A percentile compares a stretch with the other conserved stretches of the same genome.
These are phyloP conservation scores for Tetragnatha montana DNA, from an alignment of 2,888 invertebrate genomes.

Conservation along the genomic window DNA sequence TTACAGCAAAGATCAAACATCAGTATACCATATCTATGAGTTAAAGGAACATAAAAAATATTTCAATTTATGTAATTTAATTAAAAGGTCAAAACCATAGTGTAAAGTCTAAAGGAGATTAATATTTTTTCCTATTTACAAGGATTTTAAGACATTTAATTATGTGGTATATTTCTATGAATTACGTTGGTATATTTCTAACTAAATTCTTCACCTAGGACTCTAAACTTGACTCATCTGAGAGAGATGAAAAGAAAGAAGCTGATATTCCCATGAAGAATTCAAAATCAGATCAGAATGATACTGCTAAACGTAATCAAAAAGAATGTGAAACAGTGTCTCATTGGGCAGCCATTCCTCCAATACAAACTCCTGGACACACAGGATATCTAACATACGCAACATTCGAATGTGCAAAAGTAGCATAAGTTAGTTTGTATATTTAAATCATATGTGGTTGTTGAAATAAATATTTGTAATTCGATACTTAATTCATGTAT, in stretches of 20 bases:
- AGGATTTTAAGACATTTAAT: no score
- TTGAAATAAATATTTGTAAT: not conserved
- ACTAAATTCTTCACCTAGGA: not conserved
- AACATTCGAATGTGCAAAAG: conserved; percentile 79
- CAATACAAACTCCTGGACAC: conserved; percentile 89
- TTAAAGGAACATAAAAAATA: no score
- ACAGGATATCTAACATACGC: conserved; percentile 98
- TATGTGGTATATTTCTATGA: no score
- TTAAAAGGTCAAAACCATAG: no score
- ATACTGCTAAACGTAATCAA: not conserved
- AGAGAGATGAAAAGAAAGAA: not conserved
- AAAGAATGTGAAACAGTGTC: conserved; percentile 48
- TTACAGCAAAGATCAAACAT: no score
- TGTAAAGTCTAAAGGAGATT: no score
- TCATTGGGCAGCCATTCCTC: conserved; percentile 81
- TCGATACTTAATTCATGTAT: no score
- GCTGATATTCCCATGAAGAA: not conserved
- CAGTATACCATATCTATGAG: no score
- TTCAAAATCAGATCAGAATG: not conserved
- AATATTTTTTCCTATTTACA: no score
- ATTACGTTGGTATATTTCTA: no score
- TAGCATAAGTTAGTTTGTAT: not conserved
- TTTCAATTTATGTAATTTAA: no score
- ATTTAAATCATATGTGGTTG: not conserved
- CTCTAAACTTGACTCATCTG: not conserved